A percentile compares a stretch with the other conserved stretches of the same genome.
These are phyloP conservation scores for Trichonephila inaurata DNA, from an alignment of 1,140 invertebrate genomes.

Conservation along the genomic window DNA sequence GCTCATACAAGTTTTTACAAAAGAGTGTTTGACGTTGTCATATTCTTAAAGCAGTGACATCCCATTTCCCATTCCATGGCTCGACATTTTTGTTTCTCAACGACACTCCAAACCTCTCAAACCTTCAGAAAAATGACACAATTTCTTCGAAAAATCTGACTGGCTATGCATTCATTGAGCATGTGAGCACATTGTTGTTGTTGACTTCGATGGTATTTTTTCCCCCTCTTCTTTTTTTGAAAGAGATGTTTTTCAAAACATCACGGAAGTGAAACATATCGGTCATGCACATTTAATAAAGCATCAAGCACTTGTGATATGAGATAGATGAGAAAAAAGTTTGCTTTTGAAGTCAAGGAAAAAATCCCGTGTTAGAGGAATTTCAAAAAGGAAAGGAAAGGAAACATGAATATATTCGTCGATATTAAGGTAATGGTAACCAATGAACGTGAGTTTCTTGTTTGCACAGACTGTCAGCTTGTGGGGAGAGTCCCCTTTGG, in stretches of 20 bases:
- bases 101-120: neutral
- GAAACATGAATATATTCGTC: no score
- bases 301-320: neutral
- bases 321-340: neutral
- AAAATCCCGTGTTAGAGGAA: neutral
- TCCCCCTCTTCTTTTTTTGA: neutral
- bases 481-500: no score
- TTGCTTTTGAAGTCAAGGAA: neutral
- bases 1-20: neutral
- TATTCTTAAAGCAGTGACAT: neutral
- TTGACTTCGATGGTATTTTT: neutral
- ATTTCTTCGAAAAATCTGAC: neutral
- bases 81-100: neutral
- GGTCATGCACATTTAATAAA: neutral
- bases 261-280: neutral
- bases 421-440: no score
- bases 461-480: no score
- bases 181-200: neutral
- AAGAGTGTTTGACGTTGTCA: neutral
- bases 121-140: neutral
- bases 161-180: neutral
- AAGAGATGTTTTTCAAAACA: no score
- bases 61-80: neutral
- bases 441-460: no score
- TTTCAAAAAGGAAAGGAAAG: neutral